phyloP scores from a whole-genome alignment of 2,888 invertebrate genomes.

The Scaptomyza flava region DNA sequence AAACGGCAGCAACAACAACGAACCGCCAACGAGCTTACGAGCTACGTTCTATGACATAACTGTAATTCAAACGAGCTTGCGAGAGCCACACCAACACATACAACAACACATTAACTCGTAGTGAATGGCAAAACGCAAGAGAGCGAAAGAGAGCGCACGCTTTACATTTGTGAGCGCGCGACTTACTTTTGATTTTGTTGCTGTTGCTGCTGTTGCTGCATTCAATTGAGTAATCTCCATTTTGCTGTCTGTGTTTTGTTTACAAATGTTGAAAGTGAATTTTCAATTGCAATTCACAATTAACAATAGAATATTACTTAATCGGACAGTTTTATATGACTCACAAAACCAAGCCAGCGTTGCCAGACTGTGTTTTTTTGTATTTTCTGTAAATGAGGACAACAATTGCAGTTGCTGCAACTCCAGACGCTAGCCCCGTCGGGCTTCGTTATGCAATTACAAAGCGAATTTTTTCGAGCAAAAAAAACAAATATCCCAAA shows the following conservation, averaged over 20 bases:
- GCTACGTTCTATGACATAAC: conserved; percentile 77
- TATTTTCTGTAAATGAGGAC: conserved; percentile 43
- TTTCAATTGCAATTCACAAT: conserved; percentile 65
- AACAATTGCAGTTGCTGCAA: conserved; percentile 48
- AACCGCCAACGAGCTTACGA: conserved; percentile 51
- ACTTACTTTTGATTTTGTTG: conserved; percentile 69
- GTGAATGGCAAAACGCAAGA: conserved; percentile 24
- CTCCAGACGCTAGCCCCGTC: conserved; percentile 42
- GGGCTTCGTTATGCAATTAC: conserved; percentile 74
- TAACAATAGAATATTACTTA: conserved; percentile 78
- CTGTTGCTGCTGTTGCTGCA: conserved; percentile 36
- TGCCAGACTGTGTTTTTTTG: conserved; percentile 35
- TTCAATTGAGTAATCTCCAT: conserved; percentile 69
- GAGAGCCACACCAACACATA: conserved; percentile 33
- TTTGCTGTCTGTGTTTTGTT: conserved; percentile 47
- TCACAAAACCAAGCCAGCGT: conserved; percentile 32
- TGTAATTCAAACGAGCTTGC: conserved; percentile 71
- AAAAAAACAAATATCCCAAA: conserved; percentile 18
- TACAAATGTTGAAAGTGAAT: conserved; percentile 77
- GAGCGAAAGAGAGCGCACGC: conserved; percentile 7
- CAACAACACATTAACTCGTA: neutral
- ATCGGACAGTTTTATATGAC: conserved; percentile 51
- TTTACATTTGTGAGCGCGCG: conserved; percentile 44
- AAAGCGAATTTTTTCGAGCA: conserved; percentile 45
- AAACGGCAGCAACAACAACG: conserved; percentile 25